Base-by-base conservation (phyloP, 1,140 invertebrate species). In the Hermatobates lingyangjiaoensis region DNA sequence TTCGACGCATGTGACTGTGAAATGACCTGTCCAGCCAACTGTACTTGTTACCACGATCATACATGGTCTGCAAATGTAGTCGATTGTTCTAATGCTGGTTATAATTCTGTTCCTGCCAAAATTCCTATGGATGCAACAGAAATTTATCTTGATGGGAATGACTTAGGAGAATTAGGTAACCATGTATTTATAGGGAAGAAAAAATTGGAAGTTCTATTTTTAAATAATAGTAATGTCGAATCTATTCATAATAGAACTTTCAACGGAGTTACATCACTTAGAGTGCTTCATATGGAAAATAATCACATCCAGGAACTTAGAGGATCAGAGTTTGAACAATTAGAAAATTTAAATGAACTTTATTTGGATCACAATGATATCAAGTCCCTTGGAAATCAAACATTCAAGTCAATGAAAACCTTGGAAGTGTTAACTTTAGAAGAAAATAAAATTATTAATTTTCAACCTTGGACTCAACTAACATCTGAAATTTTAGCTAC, bases 61-160 rank as follows among this genome's bases (percentile, higher is more conserved):
- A 65, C 68, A 0, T 74, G 72, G 72, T 61, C 66, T 23, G 63
- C 65, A 23, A 74, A 74, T 58, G 68, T 73, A 53, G 71, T 74
- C 7, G 68, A 73, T 53, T 74, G 73, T 57, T 67, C 67, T 54
- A 45, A 56, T 58, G 50, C 57, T 44, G 66, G 61, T 24, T 63
- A 66, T 44, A 53, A 56, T 5, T 56, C 60, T n/a, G 64, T 74
- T 4, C 72, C 72, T 2, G 56, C 62, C 4, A 60, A 65, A 45
- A 63, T 74, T n/a, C 73, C 73, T 0, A 75, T 75, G 73, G 73
- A 75, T 60, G 71, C 71, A 3, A 75, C 73, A 1, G 67, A 73
- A 56, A 62, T 74, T 14, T 73, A 70, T 57, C 59, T 75, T 49
- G 73, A 75, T 60, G 71, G 71, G 24, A 75, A 74, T 57, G 58